Evolutionary conservation across 2,888 invertebrate species (phyloP).

Genomic region (Drosophila recens): DNA sequence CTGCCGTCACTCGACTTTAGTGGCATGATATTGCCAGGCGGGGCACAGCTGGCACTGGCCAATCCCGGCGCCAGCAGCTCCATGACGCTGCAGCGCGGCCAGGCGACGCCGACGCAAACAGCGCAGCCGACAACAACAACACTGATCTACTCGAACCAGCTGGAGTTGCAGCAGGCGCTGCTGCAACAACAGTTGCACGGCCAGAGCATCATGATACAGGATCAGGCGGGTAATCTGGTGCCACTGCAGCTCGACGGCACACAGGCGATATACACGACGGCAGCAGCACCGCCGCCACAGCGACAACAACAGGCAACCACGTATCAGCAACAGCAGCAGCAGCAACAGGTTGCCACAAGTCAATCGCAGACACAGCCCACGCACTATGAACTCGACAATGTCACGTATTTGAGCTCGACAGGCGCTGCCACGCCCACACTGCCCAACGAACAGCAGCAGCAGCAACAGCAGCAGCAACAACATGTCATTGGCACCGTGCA

Average conservation of each 20-base stretch:
- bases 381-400: conserved; percentile 84
- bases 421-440: conserved; percentile 74
- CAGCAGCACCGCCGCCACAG: conserved; percentile 55
- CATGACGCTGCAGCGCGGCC: conserved; percentile 66
- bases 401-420: conserved; percentile 81
- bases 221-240: conserved; percentile 83
- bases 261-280: conserved; percentile 81
- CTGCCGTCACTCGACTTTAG: conserved; percentile 83
- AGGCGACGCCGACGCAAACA: conserved; percentile 56
- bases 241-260: conserved; percentile 82
- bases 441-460: conserved; percentile 76
- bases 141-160: conserved; percentile 83
- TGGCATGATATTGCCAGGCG: conserved; percentile 84
- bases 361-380: conserved; percentile 70
- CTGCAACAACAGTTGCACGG: conserved; percentile 84
- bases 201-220: conserved; percentile 84
- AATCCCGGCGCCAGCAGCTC: conserved; percentile 82
- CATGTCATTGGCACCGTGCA: conserved; percentile 84
- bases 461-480: conserved; percentile 57
- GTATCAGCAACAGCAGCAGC: conserved; percentile 69
- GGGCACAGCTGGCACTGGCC: conserved; percentile 82
- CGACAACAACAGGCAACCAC: conserved; percentile 57
- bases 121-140: conserved; percentile 72
- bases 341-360: conserved; percentile 52
- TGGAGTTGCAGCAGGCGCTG: conserved; percentile 83